Evolutionary conservation across 2,888 invertebrate genomes (phyloP), one percentile per base, ranked within the genome.

Genomic region (Petrolisthes manimaculis): DNA sequence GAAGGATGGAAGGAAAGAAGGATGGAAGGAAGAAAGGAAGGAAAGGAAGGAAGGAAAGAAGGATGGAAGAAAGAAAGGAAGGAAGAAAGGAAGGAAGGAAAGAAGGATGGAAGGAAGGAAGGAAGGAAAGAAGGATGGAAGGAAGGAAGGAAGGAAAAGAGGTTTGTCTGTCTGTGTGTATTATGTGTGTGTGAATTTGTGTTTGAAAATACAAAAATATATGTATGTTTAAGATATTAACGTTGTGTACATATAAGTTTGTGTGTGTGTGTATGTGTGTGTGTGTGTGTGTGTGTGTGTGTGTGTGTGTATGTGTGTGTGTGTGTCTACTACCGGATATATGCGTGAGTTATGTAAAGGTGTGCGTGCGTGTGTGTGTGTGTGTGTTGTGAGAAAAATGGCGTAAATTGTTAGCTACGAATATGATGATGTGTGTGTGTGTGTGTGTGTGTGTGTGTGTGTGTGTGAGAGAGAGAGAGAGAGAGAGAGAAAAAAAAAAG

Each of bases 41-140:
- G 61, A 78, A 61, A 61, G 79, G 51, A 67, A 85, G 55, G 79
- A 79, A 56, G 24, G 51, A 69, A n/a, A 71, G 71, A 83, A 53
- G 51, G 71, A n/a, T n/a, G n/a, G n/a, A n/a, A n/a, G n/a, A n/a
- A n/a, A n/a, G n/a, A n/a, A n/a, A n/a, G n/a, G n/a, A 77, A 61
- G 78, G 77, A 77, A 51, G 61, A 67, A 56, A 53, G 24, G 77
- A 84, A 78, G 56, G 55, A 55, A 37, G 37, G 37, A 56, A 61
- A 56, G 77, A 77, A 61, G 54, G 86, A 79, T 53, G 69, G 85
- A 79, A 71, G 69, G 71, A 67, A 4, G 18, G 51, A 69, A 37
- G 12, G 83, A 53, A 74, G 5, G 71, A n/a, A 53, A 53, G 51
- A 37, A 74, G 14, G 74, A 18, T n/a, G n/a, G n/a, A n/a, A n/a